These are phyloP conservation scores for Phrynosoma platyrhinos DNA, from an alignment of 2,113 vertebrate species.

Conservation along the genomic window DNA sequence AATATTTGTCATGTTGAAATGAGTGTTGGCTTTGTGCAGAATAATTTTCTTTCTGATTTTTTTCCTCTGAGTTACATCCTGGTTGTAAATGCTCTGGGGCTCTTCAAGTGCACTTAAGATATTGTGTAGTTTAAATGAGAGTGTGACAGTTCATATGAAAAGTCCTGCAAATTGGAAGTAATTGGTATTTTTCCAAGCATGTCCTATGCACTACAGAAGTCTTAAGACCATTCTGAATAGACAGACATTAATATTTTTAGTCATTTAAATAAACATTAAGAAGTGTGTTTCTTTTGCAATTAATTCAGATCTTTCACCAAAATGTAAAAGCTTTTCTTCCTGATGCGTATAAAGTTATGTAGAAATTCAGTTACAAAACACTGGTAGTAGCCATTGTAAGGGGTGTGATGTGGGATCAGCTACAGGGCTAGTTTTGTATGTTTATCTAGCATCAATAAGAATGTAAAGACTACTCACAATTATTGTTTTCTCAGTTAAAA, in stretches of 20 bases:
- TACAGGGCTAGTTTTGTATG: background rate
- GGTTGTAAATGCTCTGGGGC: conserved; percentile 21
- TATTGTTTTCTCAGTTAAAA: no score
- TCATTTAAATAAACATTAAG: background rate
- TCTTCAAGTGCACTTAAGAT: conserved; percentile 24
- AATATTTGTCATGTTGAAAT: conserved; percentile 16
- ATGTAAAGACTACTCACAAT: no score
- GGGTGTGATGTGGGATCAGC: background rate
- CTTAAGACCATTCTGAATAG: background rate
- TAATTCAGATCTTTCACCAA: conserved; percentile 19
- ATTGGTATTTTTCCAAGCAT: conserved; percentile 20
- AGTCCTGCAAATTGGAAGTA: conserved; percentile 35
- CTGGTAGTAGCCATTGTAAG: background rate
- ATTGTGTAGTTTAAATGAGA: conserved; percentile 48
- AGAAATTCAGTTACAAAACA: background rate
- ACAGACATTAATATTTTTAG: conserved; percentile 36
- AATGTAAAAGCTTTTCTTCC: background rate
- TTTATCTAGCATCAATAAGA: background rate
- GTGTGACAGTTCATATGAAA: conserved; percentile 26
- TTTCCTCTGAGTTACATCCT: background rate
- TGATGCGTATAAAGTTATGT: background rate
- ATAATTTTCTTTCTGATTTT: conserved; percentile 4
- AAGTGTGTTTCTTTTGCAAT: background rate
- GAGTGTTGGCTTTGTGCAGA: background rate
- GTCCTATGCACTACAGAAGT: conserved; percentile 1